Conservation (phyloP, 2,113 vertebrate species). For the Panthera leo region DNA sequence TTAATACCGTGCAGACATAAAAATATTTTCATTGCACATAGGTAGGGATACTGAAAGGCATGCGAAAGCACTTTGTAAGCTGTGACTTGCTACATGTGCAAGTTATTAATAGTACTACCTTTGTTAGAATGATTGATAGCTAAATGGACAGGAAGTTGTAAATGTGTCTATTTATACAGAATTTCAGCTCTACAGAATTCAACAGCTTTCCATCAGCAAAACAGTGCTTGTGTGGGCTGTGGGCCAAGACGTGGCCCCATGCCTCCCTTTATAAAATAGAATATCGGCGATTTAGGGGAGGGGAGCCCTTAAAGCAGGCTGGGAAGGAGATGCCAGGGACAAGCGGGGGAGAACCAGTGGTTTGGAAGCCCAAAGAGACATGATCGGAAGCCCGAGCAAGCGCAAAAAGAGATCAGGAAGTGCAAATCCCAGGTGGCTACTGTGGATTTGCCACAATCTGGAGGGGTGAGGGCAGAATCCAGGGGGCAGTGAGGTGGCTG, state of each 20-base stretch:
- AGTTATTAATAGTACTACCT: conserved; percentile 46
- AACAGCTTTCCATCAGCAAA: conserved; percentile 59
- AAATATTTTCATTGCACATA: neutral
- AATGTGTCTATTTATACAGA: conserved; percentile 62
- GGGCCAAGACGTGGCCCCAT: neutral
- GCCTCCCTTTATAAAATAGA: neutral
- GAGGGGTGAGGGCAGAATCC: neutral
- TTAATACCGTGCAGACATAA: neutral
- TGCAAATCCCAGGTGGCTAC: neutral
- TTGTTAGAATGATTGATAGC: conserved; percentile 47
- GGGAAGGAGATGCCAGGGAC: neutral
- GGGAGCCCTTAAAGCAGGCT: neutral
- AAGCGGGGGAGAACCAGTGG: neutral
- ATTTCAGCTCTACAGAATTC: conserved; percentile 53
- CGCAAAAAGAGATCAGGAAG: neutral
- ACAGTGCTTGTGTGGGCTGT: conserved; percentile 1
- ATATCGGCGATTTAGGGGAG: neutral
- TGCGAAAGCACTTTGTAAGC: neutral
- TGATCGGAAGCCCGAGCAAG: neutral
- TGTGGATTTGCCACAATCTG: neutral
- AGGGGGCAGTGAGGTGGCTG: fast-evolving
- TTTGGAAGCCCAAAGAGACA: neutral
- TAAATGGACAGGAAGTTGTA: conserved; percentile 72
- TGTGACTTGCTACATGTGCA: conserved; percentile 13
- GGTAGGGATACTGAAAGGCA: neutral